Conservation (phyloP, 2,797 vertebrate species). For the Pteropus rufus region DNA sequence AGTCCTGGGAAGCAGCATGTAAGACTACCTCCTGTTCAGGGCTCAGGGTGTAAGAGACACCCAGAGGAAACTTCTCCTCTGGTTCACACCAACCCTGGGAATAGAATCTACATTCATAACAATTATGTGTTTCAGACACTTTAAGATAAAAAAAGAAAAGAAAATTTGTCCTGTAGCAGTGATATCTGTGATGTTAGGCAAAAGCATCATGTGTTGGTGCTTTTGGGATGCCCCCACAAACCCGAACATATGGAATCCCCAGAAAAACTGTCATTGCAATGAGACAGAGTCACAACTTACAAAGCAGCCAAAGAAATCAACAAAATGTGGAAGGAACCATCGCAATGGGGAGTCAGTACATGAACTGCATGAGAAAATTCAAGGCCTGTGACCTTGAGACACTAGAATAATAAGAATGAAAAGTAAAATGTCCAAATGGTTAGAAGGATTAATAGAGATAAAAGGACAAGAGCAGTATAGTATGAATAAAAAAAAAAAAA, state of each 20-base stretch:
- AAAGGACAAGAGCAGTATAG: not conserved
- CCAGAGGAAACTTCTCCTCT: not conserved
- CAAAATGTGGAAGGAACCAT: not conserved
- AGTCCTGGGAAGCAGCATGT: not conserved
- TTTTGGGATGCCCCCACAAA: not conserved
- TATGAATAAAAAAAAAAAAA: not conserved
- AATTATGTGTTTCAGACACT: not conserved
- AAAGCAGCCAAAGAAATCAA: not conserved
- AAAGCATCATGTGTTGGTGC: not conserved
- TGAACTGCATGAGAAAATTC: not conserved
- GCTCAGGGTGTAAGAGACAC: not conserved
- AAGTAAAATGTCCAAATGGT: not conserved
- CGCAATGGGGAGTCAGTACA: not conserved
- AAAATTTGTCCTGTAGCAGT: not conserved
- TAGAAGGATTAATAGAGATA: not conserved
- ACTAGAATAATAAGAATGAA: not conserved
- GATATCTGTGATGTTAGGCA: not conserved
- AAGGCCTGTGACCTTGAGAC: not conserved
- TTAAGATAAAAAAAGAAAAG: not conserved
- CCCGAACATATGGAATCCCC: too few species aligned
- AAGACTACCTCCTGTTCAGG: not conserved
- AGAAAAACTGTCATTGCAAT: not conserved
- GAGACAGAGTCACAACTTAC: not conserved
- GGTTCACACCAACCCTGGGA: not conserved
- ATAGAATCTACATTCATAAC: not conserved